Base-by-base conservation (phyloP, 1,140 invertebrate species). In the Heliothis subflexa region DNA sequence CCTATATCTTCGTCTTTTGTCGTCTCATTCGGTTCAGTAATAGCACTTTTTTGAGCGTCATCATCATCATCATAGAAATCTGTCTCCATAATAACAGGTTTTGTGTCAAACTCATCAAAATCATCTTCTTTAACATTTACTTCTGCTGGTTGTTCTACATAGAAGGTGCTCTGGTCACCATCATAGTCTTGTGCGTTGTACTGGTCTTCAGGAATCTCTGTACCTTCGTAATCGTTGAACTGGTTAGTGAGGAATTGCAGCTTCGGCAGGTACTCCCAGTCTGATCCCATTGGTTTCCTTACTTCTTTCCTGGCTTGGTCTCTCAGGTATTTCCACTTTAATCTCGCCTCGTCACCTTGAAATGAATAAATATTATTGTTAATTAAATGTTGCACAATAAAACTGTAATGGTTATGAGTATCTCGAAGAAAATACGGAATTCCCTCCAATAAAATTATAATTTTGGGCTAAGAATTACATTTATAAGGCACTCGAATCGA, bases 261-360 rank as follows among this genome's bases (percentile, higher is more conserved):
- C 76, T 94, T 94, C 2, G 91, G 88, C 0, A 93, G 79, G 49
- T 88, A 90, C 14, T 89, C 88, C 93, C 93, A 94, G 70, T 94
- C 93, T 0, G 93, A 94, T 18, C 84, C 87, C 33, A 45, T 47
- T 72, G 89, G 88, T 85, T 94, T 94, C 3, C 90, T 74, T 5
- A 90, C 86, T 82, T 94, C 92, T 55, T 91, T 94, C 49, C 93
- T 81, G 1, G 93, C 94, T 88, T 91, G 92, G 61, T 95, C 94
- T 68, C 94, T 79, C 68, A 95, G 86, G 74, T 94, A 93, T 73
- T 95, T 95, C 93, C 93, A 95, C 87, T 95, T 95, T 0, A 91
- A 79, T 78, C 93, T 85, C 4, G 93, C 94, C 81, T 92, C 89
- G 72, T 91, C 89, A 76, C 90, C 94, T 95, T 85, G 25, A 89